Conservation (phyloP, 2,113 vertebrate species). For the Daubentonia madagascariensis region DNA sequence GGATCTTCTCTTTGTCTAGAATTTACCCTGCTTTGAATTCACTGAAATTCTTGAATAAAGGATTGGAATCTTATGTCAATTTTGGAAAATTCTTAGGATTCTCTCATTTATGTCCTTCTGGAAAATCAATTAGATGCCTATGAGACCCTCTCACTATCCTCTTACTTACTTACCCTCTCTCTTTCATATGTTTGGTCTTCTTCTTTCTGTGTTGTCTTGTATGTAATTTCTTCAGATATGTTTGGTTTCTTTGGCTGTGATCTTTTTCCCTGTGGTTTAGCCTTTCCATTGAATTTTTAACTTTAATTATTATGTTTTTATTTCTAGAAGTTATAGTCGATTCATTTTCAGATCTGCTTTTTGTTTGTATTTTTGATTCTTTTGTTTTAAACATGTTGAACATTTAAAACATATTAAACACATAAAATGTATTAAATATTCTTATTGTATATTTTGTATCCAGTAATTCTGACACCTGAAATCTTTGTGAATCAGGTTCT, state of each 20-base stretch:
- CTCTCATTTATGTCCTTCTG: neutral
- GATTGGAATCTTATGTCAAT: neutral
- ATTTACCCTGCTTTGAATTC: neutral
- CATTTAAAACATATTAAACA: neutral
- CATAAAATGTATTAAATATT: neutral
- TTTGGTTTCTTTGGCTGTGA: slow-evolving; percentile 20
- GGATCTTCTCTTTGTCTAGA: neutral
- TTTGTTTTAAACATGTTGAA: neutral
- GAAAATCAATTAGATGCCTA: neutral
- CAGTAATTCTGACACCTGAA: neutral
- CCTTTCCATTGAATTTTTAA: neutral
- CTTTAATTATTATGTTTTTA: neutral
- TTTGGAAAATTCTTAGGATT: slow-evolving; percentile 40
- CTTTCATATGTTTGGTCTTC: neutral
- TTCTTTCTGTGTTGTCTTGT: neutral
- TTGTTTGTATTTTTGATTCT: neutral
- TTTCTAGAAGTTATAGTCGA: neutral
- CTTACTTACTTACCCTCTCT: neutral
- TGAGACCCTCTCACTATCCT: neutral
- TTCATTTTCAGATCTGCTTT: neutral
- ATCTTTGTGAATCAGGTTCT: neutral
- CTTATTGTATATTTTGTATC: neutral
- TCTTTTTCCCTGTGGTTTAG: neutral
- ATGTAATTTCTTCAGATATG: neutral
- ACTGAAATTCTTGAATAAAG: slow-evolving; percentile 3